Conservation (phyloP, 2,888 invertebrate species). For the Unio delphinus region DNA sequence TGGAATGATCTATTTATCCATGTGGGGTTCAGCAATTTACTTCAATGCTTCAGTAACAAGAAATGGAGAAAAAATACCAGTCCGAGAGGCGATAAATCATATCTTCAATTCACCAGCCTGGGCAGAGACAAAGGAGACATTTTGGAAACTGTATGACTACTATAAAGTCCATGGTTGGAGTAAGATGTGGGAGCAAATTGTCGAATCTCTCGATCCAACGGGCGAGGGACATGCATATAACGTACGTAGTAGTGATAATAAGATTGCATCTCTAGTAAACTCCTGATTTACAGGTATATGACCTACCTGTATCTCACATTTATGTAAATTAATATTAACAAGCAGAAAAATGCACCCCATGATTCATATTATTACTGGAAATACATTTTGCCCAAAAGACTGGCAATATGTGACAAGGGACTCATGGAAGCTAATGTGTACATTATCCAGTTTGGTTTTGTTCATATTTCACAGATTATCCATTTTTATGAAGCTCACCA, state of each 20-base stretch:
- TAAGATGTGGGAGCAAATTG: conserved; percentile 88
- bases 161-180: conserved; percentile 90
- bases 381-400: too few relatives aligned
- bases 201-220: conserved; percentile 88
- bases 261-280: too few relatives aligned
- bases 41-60: conserved; percentile 77
- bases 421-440: too few relatives aligned
- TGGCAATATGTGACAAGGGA: too few relatives aligned
- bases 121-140: conserved; percentile 79
- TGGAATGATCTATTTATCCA: conserved; percentile 78
- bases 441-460: too few relatives aligned
- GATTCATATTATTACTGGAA: too few relatives aligned
- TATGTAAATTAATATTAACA: too few relatives aligned
- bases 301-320: too few relatives aligned
- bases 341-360: too few relatives aligned
- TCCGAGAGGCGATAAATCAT: conserved; percentile 87
- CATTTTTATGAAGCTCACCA: too few relatives aligned
- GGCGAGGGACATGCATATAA: conserved; percentile 87
- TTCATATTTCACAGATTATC: too few relatives aligned
- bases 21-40: conserved; percentile 87
- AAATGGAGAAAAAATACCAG: conserved; percentile 81
- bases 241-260: conserved; percentile 36
- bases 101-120: conserved; percentile 84
- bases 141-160: conserved; percentile 83
- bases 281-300: too few relatives aligned